Evolutionary conservation across 2,797 vertebrate genomes (phyloP).

Genomic region (Simalia tracyae): DNA sequence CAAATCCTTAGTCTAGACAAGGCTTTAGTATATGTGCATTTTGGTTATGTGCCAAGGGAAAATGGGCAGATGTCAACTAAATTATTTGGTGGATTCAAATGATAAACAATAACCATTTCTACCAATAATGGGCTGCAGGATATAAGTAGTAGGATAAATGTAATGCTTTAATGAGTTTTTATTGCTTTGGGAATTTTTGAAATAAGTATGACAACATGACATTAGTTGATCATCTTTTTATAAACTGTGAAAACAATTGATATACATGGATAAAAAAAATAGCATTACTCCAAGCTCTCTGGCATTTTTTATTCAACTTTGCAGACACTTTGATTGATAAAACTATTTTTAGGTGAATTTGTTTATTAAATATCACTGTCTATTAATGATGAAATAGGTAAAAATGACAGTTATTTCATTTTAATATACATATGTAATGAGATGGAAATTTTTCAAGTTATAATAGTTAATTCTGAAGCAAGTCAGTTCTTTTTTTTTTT

Average conservation of each 20-base stretch:
- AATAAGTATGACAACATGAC: not conserved
- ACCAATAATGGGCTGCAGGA: not conserved
- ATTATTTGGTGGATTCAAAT: not conserved
- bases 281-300: not conserved
- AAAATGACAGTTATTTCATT: constrained; percentile 3
- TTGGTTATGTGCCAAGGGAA: constrained; percentile 16
- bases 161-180: not conserved
- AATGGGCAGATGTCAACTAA: constrained; percentile 7
- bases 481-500: not conserved
- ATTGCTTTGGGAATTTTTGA: not conserved
- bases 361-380: not conserved
- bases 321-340: constrained; percentile 4
- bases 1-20: constrained; percentile 29
- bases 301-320: constrained; percentile 44
- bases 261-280: not conserved
- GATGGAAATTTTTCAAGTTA: not conserved
- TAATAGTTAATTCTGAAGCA: not conserved
- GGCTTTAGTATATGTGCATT: not conserved
- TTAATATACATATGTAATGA: not conserved
- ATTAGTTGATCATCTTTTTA: not conserved
- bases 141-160: not conserved
- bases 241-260: not conserved
- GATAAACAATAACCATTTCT: constrained; percentile 9
- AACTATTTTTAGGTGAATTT: constrained; percentile 8
- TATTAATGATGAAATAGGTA: not conserved